A percentile compares a stretch with the other conserved stretches of the same genome.
Conservation (phyloP, 2,888 invertebrate genomes). For the Dolichopus griseipennis region DNA sequence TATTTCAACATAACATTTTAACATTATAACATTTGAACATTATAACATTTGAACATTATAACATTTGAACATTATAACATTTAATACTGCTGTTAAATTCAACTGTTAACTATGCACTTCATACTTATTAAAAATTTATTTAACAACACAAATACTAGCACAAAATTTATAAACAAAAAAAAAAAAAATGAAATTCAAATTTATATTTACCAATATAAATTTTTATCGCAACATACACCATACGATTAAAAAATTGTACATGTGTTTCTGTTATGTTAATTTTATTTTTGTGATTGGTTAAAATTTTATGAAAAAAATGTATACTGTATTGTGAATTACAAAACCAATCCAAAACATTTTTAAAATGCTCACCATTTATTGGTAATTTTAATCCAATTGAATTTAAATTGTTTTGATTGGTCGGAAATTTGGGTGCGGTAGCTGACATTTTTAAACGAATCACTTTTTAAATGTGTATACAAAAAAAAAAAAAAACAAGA, state of each 20-base stretch:
- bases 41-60: no score
- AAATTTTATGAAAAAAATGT: background rate
- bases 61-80: no score
- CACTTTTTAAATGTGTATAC: background rate
- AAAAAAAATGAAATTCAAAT: background rate
- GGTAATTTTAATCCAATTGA: background rate
- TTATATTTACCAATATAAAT: background rate
- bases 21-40: no score
- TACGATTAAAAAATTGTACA: background rate
- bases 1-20: no score
- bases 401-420: background rate
- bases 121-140: no score
- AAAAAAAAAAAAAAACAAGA: no score
- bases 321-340: background rate
- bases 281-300: background rate
- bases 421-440: background rate
- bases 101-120: no score
- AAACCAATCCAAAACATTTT: background rate
- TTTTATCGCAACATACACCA: background rate
- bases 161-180: background rate
- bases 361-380: background rate
- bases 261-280: background rate
- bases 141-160: no score
- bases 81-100: no score
- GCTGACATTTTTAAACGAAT: background rate